Conservation (phyloP, 2,797 vertebrate genomes). For the Anguilla pacifica region DNA sequence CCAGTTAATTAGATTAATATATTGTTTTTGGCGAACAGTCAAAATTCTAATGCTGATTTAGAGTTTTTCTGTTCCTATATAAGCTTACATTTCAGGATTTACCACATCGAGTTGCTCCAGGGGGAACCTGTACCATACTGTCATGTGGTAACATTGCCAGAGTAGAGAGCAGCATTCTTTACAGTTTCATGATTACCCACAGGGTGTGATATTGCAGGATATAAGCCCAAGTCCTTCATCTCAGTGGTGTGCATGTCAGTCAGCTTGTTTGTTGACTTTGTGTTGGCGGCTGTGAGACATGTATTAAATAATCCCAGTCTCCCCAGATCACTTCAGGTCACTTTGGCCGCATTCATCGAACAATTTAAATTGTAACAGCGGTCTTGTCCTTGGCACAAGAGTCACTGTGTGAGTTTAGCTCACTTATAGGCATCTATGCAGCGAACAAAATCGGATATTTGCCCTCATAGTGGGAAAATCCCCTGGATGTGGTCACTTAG, state of each 20-base stretch:
- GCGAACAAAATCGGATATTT: background rate
- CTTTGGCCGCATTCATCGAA: background rate
- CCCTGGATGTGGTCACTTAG: background rate
- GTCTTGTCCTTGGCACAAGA: background rate
- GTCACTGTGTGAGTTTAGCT: background rate
- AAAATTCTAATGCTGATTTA: background rate
- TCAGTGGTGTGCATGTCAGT: background rate
- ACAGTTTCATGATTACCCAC: background rate
- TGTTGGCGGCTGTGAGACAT: background rate
- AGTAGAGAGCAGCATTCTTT: background rate
- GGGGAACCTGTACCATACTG: background rate
- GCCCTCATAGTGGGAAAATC: background rate
- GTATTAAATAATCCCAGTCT: background rate
- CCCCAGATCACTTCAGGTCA: background rate
- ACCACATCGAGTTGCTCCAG: background rate
- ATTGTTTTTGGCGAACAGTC: background rate
- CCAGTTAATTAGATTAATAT: background rate
- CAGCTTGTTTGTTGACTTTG: background rate
- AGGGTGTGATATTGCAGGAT: conserved; percentile 1
- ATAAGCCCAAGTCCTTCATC: background rate
- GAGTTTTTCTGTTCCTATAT: background rate
- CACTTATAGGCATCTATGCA: background rate
- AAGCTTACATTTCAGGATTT: background rate
- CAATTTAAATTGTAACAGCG: background rate
- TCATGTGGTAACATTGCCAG: background rate